A percentile compares a stretch with the other conserved stretches of the same genome.
Evolutionary conservation across 1,140 invertebrate species (phyloP).

Genomic region (Trissolcus basalis): DNA sequence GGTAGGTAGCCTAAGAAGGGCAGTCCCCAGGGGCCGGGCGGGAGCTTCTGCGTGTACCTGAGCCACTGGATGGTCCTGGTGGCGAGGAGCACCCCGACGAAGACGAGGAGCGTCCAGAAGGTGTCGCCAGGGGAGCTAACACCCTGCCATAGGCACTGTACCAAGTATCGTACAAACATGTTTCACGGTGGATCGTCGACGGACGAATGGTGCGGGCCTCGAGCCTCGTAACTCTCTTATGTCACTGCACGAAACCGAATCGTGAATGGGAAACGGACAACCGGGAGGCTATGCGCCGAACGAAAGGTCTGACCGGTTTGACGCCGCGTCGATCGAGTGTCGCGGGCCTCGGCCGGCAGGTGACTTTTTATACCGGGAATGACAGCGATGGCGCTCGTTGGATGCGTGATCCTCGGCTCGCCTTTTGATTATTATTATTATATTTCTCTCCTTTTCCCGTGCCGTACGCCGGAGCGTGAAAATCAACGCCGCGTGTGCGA

Average conservation of each 20-base stretch:
- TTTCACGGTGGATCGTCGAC: slow-evolving; percentile 24
- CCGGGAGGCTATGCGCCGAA: slow-evolving; percentile 16
- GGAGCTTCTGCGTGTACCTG: slow-evolving; percentile 78
- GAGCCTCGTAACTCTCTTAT: slow-evolving; percentile 24
- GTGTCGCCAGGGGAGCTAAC: slow-evolving; percentile 59
- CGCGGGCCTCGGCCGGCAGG: slow-evolving; percentile 31
- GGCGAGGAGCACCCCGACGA: slow-evolving; percentile 76
- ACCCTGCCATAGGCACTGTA: slow-evolving; percentile 59
- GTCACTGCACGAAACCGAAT: slow-evolving; percentile 32
- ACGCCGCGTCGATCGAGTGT: slow-evolving; percentile 30
- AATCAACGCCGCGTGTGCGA: slow-evolving; percentile 64
- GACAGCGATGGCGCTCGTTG: slow-evolving; percentile 5
- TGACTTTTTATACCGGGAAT: slow-evolving; percentile 38
- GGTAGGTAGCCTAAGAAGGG: slow-evolving; percentile 89
- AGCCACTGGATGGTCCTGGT: slow-evolving; percentile 77
- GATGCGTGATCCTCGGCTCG: neutral
- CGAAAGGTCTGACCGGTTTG: slow-evolving; percentile 44
- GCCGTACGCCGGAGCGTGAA: slow-evolving; percentile 28
- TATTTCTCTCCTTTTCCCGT: neutral
- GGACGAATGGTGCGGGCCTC: slow-evolving; percentile 15
- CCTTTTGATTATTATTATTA: slow-evolving; percentile 3
- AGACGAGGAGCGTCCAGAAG: slow-evolving; percentile 72
- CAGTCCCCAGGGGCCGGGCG: slow-evolving; percentile 90
- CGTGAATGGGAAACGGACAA: slow-evolving; percentile 17
- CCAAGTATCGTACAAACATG: slow-evolving; percentile 66